Base-by-base conservation (phyloP, 2,797 vertebrate species). In the Simalia tracyae region DNA sequence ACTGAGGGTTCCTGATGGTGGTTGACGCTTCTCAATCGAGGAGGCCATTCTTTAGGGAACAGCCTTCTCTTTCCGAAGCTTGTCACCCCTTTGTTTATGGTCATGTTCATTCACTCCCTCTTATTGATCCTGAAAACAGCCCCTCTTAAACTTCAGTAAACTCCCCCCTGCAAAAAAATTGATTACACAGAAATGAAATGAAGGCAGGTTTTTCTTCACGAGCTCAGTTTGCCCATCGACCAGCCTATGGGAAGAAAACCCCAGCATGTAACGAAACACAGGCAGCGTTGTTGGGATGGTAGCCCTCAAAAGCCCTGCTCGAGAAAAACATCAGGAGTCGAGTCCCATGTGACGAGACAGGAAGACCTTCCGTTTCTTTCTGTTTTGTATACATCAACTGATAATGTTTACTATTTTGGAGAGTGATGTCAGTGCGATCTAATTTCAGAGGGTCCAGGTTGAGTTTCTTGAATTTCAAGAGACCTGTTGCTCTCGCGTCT, bases 381-480 rank as follows among this genome's bases (percentile, higher is more conserved):
- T 11, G 50, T 87, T 46, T 57, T 87, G 50, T 11, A 57, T 90
- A 42, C 1, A 9, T 85, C 54, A 86, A 46, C 91, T 90, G 28
- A 91, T n/a, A 54, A 42, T 87, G 61, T 28, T 76, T 19, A 88
- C 63, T 84, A 61, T 54, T 95, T 28, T 68, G 93, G 19, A 26
- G 31, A 68, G 17, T 0, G 31, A 56, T 0, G 0, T 93, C 95
- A 87, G 28, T 88, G 88, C 42, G 95, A 36, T 14, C 28, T 24
- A 0, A 28, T 85, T 57, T 17, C 89, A 0, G 87, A 9, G 94
- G 94, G 56, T 0, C 31, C 68, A 0, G 54, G 60, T 46, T 56
- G 59, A 9, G 9, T 7, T 17, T 96, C 96, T 60, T 96, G 87
- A 93, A 97, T 97, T 94, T 97, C 97, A 0, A 96, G 42, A 42